phyloP scores from a whole-genome alignment of 1,140 invertebrate species.

The Euura saliciscinereae region DNA sequence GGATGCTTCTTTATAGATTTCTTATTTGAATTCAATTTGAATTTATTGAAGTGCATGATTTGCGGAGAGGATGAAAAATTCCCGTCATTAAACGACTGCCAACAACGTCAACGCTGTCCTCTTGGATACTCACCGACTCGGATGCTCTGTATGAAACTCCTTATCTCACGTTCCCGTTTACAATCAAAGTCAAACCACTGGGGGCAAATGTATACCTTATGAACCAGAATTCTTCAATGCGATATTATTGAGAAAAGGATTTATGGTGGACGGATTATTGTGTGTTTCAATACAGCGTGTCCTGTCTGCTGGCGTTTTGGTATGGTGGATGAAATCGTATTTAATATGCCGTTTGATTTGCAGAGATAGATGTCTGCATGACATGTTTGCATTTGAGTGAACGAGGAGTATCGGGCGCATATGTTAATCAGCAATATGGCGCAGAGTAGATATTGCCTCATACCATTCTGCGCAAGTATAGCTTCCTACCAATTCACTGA shows the following conservation, averaged over 20 bases:
- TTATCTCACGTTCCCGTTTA: not conserved
- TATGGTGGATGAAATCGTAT: conserved; percentile 23
- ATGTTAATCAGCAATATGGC: conserved; percentile 58
- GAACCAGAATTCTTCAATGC: no score
- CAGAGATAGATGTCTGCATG: conserved; percentile 49
- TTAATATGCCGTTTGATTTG: conserved; percentile 57
- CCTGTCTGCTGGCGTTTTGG: not conserved
- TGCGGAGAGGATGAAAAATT: conserved; percentile 15
- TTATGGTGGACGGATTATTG: no score
- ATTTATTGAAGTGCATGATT: conserved; percentile 44
- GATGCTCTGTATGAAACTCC: not conserved
- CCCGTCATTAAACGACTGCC: not conserved
- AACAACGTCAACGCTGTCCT: conserved; percentile 1
- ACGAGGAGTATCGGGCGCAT: conserved; percentile 53
- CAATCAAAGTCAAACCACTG: not conserved
- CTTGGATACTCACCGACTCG: not conserved
- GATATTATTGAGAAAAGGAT: no score
- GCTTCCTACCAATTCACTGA: conserved; percentile 28
- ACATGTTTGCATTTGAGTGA: conserved; percentile 53
- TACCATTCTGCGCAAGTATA: conserved; percentile 34
- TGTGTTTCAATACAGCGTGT: no score
- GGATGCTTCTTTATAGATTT: conserved; percentile 56
- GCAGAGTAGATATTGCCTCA: conserved; percentile 49
- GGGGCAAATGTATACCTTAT: no score
- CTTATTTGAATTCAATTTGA: conserved; percentile 57